Evolutionary conservation across 2,888 invertebrate species (phyloP), one percentile per base, ranked within the genome.

Genomic region (Tinea pellionella): DNA sequence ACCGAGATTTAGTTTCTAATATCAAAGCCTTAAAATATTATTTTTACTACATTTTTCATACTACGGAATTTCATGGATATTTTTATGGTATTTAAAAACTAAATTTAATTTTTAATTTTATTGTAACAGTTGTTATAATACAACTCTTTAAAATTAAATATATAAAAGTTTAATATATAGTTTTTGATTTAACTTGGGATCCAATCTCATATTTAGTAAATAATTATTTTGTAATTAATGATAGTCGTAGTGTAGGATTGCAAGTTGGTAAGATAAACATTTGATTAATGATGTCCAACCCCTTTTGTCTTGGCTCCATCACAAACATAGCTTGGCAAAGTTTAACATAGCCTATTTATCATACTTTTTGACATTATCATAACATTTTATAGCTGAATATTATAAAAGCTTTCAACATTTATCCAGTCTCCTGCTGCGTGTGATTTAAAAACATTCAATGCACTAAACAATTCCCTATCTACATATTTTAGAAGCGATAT

Each of bases 1-100:
- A 32, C 13, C 57, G 32, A 24, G 57, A 57, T 57, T 57, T 32
- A 32, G 32, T 8, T 13, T 57, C 57, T 15, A 9, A 57, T 57
- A 15, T 57, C 57, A 7, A 30, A 32, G 19, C 53, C 24, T 53
- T 53, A 24, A 24, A 53, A 53, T 3, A 11, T 6, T 9, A 2
- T 24, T 53, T 53, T 47, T 16, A 47, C 47, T 47, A 47, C 15
- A n/a, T 15, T 47, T 15, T 47, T n/a, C 15, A 9, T 37, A 37
- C 9, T 37, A 37, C n/a, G 30, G 30, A 30, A 30, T 30, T 30
- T 30, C 9, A 30, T n/a, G n/a, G n/a, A n/a, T n/a, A n/a, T n/a
- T n/a, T n/a, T n/a, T n/a, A n/a, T n/a, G n/a, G n/a, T n/a, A n/a
- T n/a, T n/a, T n/a, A n/a, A n/a, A n/a, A n/a, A n/a, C n/a, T n/a